Base-by-base conservation (phyloP, 2,797 vertebrate species). In the Coluber constrictor region DNA sequence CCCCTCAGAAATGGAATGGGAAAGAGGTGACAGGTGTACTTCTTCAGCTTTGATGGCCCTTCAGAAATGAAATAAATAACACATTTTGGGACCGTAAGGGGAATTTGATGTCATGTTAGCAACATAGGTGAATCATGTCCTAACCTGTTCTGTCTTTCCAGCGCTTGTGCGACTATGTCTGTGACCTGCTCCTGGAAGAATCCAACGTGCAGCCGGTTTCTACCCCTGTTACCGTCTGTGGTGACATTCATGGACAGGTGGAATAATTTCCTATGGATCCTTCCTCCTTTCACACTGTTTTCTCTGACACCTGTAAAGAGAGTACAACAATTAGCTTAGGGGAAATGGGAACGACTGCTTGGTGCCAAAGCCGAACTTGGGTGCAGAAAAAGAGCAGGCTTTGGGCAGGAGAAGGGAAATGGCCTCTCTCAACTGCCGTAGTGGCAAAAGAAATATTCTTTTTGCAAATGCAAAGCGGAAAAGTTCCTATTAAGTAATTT, bases 221-320 rank as follows among this genome's bases (percentile, higher is more conserved):
- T 86, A 99, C 99, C 61, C 99, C 99, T 94, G 99, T 99, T 91
- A 99, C 99, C 74, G 99, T 99, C 91, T 99, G 99, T 94, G 99
- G 99, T 89, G 99, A 99, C 97, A 99, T 99, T 96, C 99, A 99
- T 83, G 99, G 99, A 96, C 99, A 99, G 99, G 99, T 99, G 97
- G 97, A 89, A 93, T 94, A 87, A 93, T 94, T 91, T 93, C 47
- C 51, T 43, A 66, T 1, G 32, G 9, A 86, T 9, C 70, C 0
- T 88, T n/a, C 51, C 32, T 83, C 51, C 32, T 83, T 94, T 88
- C 51, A 2, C 27, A 8, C 18, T 70, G 4, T 47, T 2, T 2
- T 55, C 2, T 86, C 18, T 32, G 5, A 32, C 20, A 16, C 11
- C 25, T 56, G 25, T 56, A 56, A 86, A 66, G n/a, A 60, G 55